Conservation (phyloP, 2,888 invertebrate genomes). For the Archips xylosteana region DNA sequence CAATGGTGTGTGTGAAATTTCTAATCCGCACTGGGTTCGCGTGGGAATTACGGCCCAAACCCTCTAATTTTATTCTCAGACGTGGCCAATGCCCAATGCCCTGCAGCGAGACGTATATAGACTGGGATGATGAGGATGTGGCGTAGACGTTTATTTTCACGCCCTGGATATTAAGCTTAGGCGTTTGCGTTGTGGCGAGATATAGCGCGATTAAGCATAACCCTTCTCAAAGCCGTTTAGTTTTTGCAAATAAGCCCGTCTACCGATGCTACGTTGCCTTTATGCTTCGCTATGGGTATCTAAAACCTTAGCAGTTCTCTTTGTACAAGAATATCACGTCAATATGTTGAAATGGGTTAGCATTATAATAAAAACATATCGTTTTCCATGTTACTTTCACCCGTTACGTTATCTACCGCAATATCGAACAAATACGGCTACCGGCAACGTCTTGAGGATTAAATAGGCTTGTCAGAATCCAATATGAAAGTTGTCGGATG, state of each 20-base stretch:
- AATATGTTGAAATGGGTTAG: not conserved
- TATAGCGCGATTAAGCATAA: not conserved
- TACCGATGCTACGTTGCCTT: not conserved
- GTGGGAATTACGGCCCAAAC: too few relatives aligned
- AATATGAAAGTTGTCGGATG: not conserved
- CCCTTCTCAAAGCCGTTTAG: conserved; percentile 2
- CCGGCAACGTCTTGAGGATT: not conserved
- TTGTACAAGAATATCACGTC: not conserved
- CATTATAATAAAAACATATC: conserved; percentile 1
- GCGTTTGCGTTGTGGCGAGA: not conserved
- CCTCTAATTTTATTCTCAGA: too few relatives aligned
- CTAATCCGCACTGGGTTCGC: too few relatives aligned
- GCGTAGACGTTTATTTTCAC: not conserved
- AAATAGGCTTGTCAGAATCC: not conserved
- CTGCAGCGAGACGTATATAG: too few relatives aligned
- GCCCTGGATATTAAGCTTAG: not conserved
- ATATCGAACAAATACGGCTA: not conserved
- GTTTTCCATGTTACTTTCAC: not conserved
- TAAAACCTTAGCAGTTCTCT: not conserved
- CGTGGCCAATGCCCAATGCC: too few relatives aligned
- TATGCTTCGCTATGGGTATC: not conserved
- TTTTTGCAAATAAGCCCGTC: conserved; percentile 3
- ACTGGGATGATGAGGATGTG: too few relatives aligned
- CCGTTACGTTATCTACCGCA: conserved; percentile 1
- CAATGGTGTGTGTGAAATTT: too few relatives aligned